Evolutionary conservation across 2,797 vertebrate genomes (phyloP).

Genomic region (Champsocephalus gunnari): DNA sequence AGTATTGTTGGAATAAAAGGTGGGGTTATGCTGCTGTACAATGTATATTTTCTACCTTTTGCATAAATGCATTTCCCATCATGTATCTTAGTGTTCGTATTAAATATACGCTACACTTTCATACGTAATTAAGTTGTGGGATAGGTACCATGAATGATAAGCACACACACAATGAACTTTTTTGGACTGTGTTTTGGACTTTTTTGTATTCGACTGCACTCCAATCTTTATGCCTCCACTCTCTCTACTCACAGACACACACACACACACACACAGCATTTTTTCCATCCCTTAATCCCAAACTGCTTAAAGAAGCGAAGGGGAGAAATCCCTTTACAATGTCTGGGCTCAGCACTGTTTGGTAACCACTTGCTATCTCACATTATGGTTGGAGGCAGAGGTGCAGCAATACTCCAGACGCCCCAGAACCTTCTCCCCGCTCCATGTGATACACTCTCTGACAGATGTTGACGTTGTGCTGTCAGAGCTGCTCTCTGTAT

Average conservation of each 20-base stretch:
- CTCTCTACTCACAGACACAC: neutral
- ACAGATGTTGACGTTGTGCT: slow-evolving; percentile 68
- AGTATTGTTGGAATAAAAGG: neutral
- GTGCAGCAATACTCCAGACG: slow-evolving; percentile 45
- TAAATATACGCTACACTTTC: neutral
- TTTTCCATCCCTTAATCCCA: slow-evolving; percentile 84
- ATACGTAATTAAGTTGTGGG: slow-evolving; percentile 30
- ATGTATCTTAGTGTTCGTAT: too few species aligned
- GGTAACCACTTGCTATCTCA: slow-evolving; percentile 72
- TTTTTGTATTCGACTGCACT: slow-evolving; percentile 41
- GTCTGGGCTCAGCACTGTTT: slow-evolving; percentile 79
- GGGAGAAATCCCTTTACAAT: slow-evolving; percentile 84
- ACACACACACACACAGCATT: slow-evolving; percentile 35
- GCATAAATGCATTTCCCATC: too few species aligned
- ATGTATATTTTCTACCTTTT: neutral
- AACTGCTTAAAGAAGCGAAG: slow-evolving; percentile 83
- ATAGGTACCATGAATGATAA: slow-evolving; percentile 11
- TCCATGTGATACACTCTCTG: slow-evolving; percentile 52
- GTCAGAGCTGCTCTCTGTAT: slow-evolving; percentile 51
- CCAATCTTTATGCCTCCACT: slow-evolving; percentile 21
- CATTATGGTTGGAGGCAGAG: slow-evolving; percentile 62
- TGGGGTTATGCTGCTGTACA: neutral
- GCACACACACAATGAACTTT: slow-evolving; percentile 28
- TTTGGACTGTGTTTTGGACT: slow-evolving; percentile 26
- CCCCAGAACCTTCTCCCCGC: slow-evolving; percentile 55